Evolutionary conservation across 2,888 invertebrate genomes (phyloP).

Genomic region (Tortricodes alternella): DNA sequence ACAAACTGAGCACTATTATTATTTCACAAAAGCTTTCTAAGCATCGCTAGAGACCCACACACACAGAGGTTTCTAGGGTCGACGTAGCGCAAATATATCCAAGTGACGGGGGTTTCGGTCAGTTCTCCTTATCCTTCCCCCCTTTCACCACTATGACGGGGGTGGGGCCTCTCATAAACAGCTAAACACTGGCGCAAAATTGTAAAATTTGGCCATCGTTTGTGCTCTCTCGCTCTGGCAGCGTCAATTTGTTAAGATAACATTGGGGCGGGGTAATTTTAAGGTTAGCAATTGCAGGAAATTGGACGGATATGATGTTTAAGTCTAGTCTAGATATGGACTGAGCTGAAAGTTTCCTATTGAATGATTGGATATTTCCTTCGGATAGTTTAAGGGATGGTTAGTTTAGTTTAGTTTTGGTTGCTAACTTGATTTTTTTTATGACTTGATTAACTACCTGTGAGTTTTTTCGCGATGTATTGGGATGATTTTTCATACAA

Average conservation of each 20-base stretch:
- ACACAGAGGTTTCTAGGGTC: constrained; percentile 57
- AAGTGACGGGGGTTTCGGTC: constrained; percentile 71
- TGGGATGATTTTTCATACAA: no score
- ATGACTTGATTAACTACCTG: no score
- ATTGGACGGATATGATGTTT: constrained; percentile 35
- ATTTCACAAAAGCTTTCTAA: constrained; percentile 66
- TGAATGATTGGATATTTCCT: constrained; percentile 26
- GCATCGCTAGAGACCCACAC: constrained; percentile 55
- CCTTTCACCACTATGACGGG: constrained; percentile 67
- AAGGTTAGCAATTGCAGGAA: constrained; percentile 55
- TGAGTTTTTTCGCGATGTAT: no score
- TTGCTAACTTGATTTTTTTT: neutral
- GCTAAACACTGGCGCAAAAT: constrained; percentile 75
- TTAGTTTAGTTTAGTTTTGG: neutral
- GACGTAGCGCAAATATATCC: constrained; percentile 72
- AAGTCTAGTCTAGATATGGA: constrained; percentile 5
- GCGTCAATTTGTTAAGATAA: constrained; percentile 78
- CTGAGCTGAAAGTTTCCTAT: neutral
- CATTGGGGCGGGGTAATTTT: constrained; percentile 66
- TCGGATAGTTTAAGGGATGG: constrained; percentile 18
- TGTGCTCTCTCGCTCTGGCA: constrained; percentile 59
- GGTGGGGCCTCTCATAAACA: constrained; percentile 65
- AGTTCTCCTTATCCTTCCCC: constrained; percentile 73
- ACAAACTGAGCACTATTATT: constrained; percentile 56
- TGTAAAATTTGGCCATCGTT: constrained; percentile 68